Percentiles rank a stretch among this genome's conserved stretches.
Conservation (phyloP, 2,888 invertebrate genomes). For the Oligia latruncula region DNA sequence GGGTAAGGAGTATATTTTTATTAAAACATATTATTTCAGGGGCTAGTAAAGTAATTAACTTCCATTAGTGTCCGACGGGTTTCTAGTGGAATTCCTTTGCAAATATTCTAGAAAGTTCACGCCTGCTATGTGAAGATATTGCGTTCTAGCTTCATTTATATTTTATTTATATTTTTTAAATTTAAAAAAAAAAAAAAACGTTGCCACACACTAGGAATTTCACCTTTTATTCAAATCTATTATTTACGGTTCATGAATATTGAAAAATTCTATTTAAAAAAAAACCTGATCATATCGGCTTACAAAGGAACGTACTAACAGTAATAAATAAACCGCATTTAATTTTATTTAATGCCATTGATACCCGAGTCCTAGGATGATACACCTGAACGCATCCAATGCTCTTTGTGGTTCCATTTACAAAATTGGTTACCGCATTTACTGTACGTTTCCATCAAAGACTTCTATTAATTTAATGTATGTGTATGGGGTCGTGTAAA, state of each 20-base stretch:
- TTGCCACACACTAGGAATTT: too few species aligned
- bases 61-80: constrained; percentile 55
- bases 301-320: background rate
- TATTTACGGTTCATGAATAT: background rate
- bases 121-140: constrained; percentile 48
- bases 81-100: constrained; percentile 68
- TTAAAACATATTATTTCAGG: constrained; percentile 44
- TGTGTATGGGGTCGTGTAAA: background rate
- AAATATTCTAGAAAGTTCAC: constrained; percentile 64
- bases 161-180: too few species aligned
- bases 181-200: too few species aligned
- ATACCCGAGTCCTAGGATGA: constrained; percentile 1
- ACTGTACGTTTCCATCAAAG: constrained; percentile 1
- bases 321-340: constrained; percentile 3
- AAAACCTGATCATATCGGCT: background rate
- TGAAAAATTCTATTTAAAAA: too few species aligned
- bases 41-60: constrained; percentile 61
- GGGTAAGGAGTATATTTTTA: constrained; percentile 39
- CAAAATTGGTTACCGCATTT: constrained; percentile 35
- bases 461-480: constrained; percentile 3
- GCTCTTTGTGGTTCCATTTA: constrained; percentile 43
- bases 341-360: constrained; percentile 16
- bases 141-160: constrained; percentile 15
- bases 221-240: background rate
- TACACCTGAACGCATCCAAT: constrained; percentile 43